phyloP scores from a whole-genome alignment of 2,888 invertebrate species.

The Drosophila greeni region DNA sequence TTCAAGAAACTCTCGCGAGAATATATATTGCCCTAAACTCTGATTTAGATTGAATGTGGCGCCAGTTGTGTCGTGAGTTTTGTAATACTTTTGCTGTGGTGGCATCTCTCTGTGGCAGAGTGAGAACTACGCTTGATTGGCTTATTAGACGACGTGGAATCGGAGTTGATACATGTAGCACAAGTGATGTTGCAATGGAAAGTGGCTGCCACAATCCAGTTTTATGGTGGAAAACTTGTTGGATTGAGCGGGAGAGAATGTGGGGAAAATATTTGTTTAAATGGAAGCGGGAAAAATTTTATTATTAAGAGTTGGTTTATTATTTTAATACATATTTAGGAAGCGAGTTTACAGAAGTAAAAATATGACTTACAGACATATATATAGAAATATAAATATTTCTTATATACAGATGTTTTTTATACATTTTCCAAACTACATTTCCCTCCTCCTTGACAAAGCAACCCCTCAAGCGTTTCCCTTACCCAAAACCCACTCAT shows the following conservation, averaged over 20 bases:
- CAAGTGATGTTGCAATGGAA: constrained; percentile 3
- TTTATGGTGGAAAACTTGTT: not conserved
- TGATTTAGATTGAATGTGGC: constrained; percentile 48
- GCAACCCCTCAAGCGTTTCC: not conserved
- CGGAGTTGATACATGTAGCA: not conserved
- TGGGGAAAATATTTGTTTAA: not conserved
- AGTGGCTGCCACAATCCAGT: not conserved
- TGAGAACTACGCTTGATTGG: constrained; percentile 21
- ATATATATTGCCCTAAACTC: constrained; percentile 24
- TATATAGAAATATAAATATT: too few species aligned
- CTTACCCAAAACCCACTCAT: constrained; percentile 15
- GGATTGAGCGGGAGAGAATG: not conserved
- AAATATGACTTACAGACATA: too few species aligned
- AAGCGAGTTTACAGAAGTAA: too few species aligned
- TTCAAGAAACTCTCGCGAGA: constrained; percentile 60
- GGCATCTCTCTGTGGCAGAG: constrained; percentile 1
- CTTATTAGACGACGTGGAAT: constrained; percentile 18
- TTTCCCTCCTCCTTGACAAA: not conserved
- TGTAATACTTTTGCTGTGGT: constrained; percentile 13
- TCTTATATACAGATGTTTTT: not conserved
- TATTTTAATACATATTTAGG: too few species aligned
- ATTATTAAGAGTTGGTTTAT: too few species aligned
- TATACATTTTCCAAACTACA: too few species aligned
- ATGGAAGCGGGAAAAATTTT: not conserved
- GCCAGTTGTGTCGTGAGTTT: constrained; percentile 36